Evolutionary conservation across 2,113 vertebrate genomes (phyloP), one percentile per base, ranked within the genome.

Genomic region (Chinchilla lanigera): DNA sequence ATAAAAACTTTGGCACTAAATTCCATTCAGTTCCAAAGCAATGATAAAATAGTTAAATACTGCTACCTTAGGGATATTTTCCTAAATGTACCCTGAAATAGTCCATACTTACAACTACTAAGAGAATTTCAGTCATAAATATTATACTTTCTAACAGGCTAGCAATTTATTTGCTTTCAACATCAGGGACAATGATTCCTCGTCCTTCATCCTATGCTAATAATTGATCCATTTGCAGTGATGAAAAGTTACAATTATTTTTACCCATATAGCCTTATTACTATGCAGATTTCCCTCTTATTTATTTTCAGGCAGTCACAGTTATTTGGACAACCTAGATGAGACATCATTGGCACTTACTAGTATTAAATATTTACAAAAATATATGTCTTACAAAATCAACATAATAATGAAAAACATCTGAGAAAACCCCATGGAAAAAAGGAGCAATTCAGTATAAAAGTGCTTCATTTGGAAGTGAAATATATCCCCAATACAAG

Each of bases 221-320:
- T 84, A 96, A 95, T 44, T 12, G 61, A 89, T 86, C 90, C 83
- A 94, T 93, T 94, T 95, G 91, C 69, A 5, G 13, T 58, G 35
- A 56, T 91, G 83, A 96, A 80, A 94, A 95, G 81, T 44, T 47
- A 78, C 38, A 94, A 91, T 96, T 93, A 95, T 93, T 94, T 97
- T 96, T 96, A 84, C 30, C 56, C 69, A 54, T 38, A 60, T 30
- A 26, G n/a, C 44, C 75, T 91, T 86, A 93, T 75, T 96, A 86
- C 77, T 94, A 85, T 95, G 95, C 54, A 96, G 82, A 97, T 94
- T 63, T 95, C 20, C 75, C 60, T 96, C 94, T 93, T 90, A 88
- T 96, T 96, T 94, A 93, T 90, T 96, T 96, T 94, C 82, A 81
- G 78, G 56, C 77, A 87, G 44, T 84, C 82, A 82, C 94, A 93